A percentile compares a stretch with the other conserved stretches of the same genome.
These are phyloP conservation scores for Eudemis profundana DNA, from an alignment of 2,888 invertebrate genomes.

Conservation along the genomic window DNA sequence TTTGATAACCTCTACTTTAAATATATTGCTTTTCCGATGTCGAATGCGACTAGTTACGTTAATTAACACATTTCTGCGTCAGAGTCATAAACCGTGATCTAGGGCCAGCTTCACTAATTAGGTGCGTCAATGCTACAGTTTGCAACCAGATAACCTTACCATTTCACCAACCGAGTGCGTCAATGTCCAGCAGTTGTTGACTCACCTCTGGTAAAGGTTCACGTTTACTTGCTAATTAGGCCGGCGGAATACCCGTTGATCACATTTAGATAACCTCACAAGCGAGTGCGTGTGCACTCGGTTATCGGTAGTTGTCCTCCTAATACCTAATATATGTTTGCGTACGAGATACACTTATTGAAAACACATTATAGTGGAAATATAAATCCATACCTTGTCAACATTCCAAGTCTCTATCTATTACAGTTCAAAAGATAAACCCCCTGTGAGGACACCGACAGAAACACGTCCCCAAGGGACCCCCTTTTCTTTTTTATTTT, in stretches of 20 bases:
- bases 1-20: background rate
- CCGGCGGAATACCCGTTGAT: constrained; percentile 8
- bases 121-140: background rate
- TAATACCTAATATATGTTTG: background rate
- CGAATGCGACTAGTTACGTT: background rate
- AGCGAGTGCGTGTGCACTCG: constrained; percentile 5
- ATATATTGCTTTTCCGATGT: background rate
- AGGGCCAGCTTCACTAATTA: constrained; percentile 9
- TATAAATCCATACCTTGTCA: too few relatives aligned
- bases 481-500: too few relatives aligned
- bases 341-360: background rate
- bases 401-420: too few relatives aligned
- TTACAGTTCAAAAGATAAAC: too few relatives aligned
- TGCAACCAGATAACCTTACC: constrained; percentile 7
- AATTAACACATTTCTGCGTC: constrained; percentile 3
- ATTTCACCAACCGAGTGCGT: constrained; percentile 4
- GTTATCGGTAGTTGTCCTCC: background rate
- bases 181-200: constrained; percentile 4
- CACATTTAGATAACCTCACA: constrained; percentile 12
- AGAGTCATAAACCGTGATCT: background rate
- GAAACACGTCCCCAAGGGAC: too few relatives aligned
- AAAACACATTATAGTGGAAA: background rate
- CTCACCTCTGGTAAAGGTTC: constrained; percentile 8
- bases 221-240: constrained; percentile 4
- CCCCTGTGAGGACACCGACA: too few relatives aligned